Evolutionary conservation across 2,113 vertebrate genomes (phyloP).

Genomic region (Phyllostomus discolor): DNA sequence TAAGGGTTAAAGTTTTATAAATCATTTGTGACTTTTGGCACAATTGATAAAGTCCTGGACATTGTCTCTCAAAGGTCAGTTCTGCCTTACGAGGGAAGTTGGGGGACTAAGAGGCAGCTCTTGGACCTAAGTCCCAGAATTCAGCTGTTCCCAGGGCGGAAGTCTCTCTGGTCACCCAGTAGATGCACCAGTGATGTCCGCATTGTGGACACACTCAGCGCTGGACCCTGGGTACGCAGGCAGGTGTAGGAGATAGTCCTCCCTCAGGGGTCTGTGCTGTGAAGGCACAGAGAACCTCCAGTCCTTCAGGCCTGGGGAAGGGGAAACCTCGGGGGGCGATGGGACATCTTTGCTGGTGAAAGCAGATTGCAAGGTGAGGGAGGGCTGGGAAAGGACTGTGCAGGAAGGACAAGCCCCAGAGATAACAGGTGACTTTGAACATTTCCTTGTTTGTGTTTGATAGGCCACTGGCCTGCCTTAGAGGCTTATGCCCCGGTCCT

Average conservation of each 20-base stretch:
- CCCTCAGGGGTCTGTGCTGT: neutral
- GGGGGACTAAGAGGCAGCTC: neutral
- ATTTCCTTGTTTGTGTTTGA: conserved; percentile 27
- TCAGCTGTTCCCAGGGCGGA: neutral
- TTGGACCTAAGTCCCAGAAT: neutral
- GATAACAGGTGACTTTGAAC: neutral
- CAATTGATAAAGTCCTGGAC: neutral
- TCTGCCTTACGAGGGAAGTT: neutral
- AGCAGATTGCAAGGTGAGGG: neutral
- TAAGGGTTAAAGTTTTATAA: neutral
- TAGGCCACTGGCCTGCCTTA: neutral
- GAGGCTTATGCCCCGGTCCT: neutral
- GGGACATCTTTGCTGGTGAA: neutral
- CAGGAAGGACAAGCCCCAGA: neutral
- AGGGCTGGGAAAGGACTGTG: neutral
- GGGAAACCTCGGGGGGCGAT: neutral
- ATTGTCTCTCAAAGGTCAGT: neutral
- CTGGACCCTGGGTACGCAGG: no score
- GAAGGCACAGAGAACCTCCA: neutral
- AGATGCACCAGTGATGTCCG: neutral
- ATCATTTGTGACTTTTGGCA: neutral
- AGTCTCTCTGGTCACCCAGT: no score
- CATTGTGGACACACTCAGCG: neutral
- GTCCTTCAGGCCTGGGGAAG: neutral
- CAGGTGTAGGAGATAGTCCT: neutral